These are phyloP conservation scores for Chloromyia formosa DNA, from an alignment of 2,888 invertebrate species.

Conservation along the genomic window DNA sequence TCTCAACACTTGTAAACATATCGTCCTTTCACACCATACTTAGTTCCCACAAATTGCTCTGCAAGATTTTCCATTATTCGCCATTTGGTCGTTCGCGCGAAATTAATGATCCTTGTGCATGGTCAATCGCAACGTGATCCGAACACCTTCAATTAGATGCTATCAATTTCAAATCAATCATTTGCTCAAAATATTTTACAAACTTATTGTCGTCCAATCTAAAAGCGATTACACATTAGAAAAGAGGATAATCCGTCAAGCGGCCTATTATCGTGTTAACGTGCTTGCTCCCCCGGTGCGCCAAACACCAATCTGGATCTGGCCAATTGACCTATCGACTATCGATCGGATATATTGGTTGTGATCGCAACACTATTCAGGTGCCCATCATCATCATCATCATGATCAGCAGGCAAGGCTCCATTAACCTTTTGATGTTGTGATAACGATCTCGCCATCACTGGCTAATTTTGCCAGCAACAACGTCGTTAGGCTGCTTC, in stretches of 20 bases:
- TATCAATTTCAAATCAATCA: conserved; percentile 40
- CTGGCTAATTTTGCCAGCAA: conserved; percentile 48
- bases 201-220: conserved; percentile 31
- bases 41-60: too few species aligned
- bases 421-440: conserved; percentile 63
- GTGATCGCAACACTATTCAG: conserved; percentile 39
- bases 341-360: conserved; percentile 24
- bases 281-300: conserved; percentile 24
- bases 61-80: too few species aligned
- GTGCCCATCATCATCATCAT: conserved; percentile 42
- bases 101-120: too few species aligned
- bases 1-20: too few species aligned
- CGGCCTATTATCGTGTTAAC: conserved; percentile 34
- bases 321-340: conserved; percentile 30
- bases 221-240: conserved; percentile 22
- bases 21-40: too few species aligned
- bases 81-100: too few species aligned
- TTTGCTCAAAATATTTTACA: conserved; percentile 35
- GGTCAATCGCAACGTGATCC: not conserved
- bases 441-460: conserved; percentile 59
- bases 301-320: conserved; percentile 16
- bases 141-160: conserved; percentile 8
- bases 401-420: conserved; percentile 54
- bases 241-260: conserved; percentile 33
- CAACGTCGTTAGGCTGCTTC: conserved; percentile 48